phyloP scores from a whole-genome alignment of 1,140 invertebrate species.

The Mesaphorura yosii region DNA sequence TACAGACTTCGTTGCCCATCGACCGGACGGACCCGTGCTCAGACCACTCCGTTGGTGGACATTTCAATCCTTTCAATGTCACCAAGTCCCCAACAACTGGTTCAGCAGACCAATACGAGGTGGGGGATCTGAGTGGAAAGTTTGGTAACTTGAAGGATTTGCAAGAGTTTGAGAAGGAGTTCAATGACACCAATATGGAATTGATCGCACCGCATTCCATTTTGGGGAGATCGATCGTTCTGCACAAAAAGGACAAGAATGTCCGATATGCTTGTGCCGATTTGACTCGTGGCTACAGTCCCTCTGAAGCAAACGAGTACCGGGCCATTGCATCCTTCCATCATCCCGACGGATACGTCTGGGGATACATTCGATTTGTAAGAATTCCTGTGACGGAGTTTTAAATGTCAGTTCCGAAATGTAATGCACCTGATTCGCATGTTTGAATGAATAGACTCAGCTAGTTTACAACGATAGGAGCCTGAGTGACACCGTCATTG shows the following conservation, averaged over 20 bases:
- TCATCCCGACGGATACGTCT: conserved; percentile 70
- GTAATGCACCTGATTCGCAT: not conserved
- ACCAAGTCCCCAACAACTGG: conserved; percentile 51
- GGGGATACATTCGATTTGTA: conserved; percentile 76
- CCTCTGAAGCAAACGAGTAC: conserved; percentile 54
- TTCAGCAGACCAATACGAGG: conserved; percentile 71
- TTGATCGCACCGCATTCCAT: conserved; percentile 73
- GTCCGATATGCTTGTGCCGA: conserved; percentile 66
- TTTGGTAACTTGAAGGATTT: conserved; percentile 50
- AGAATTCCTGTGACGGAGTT: conserved; percentile 29
- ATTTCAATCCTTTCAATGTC: conserved; percentile 68
- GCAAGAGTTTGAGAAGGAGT: conserved; percentile 46
- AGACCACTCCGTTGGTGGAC: conserved; percentile 59
- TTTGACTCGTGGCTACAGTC: conserved; percentile 63
- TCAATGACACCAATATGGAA: conserved; percentile 72
- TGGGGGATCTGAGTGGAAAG: conserved; percentile 83
- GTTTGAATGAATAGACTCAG: conserved; percentile 51
- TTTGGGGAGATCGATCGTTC: conserved; percentile 73
- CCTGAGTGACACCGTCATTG: conserved; percentile 74
- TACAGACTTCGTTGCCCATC: conserved; percentile 28
- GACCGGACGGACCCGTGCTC: conserved; percentile 48
- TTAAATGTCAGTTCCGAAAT: not conserved
- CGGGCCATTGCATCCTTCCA: conserved; percentile 82
- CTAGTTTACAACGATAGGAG: conserved; percentile 73
- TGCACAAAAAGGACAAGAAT: conserved; percentile 57